A percentile compares a stretch with the other conserved stretches of the same genome.
These are phyloP conservation scores for Philopotamus ludificatus DNA, from an alignment of 1,140 invertebrate species.

Conservation along the genomic window DNA sequence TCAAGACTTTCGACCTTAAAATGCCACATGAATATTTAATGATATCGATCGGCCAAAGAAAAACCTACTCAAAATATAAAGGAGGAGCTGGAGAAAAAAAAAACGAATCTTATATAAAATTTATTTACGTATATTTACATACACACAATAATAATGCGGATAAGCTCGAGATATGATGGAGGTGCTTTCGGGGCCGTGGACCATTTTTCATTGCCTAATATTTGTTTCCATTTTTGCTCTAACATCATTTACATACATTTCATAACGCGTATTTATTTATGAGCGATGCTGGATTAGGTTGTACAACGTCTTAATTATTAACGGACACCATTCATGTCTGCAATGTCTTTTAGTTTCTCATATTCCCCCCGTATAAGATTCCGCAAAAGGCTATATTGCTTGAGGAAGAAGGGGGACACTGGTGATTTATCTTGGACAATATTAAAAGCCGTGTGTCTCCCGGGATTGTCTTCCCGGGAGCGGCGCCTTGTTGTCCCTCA, in stretches of 20 bases:
- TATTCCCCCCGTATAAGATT: background rate
- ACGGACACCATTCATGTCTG: constrained; percentile 15
- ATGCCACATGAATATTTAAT: constrained; percentile 36
- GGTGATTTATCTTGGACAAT: constrained; percentile 33
- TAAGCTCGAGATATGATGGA: no score
- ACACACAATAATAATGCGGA: no score
- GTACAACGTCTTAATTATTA: constrained; percentile 23
- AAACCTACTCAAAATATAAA: no score
- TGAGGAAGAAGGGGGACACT: constrained; percentile 19
- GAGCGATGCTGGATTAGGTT: no score
- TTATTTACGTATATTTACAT: no score
- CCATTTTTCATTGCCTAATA: no score
- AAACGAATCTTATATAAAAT: no score
- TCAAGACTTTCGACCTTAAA: constrained; percentile 21
- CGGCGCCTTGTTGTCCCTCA: background rate
- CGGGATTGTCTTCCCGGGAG: constrained; percentile 17
- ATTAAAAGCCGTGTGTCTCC: constrained; percentile 32
- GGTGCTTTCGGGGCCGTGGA: no score
- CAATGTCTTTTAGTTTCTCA: background rate
- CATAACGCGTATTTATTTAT: no score
- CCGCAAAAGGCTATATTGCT: constrained; percentile 16
- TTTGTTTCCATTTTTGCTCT: no score
- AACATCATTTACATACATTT: no score
- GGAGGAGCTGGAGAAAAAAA: no score
- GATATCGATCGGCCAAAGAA: constrained; percentile 22